Percentiles rank a stretch among this genome's conserved stretches.
Evolutionary conservation across 1,140 invertebrate genomes (phyloP).

Genomic region (Aplysia californica): DNA sequence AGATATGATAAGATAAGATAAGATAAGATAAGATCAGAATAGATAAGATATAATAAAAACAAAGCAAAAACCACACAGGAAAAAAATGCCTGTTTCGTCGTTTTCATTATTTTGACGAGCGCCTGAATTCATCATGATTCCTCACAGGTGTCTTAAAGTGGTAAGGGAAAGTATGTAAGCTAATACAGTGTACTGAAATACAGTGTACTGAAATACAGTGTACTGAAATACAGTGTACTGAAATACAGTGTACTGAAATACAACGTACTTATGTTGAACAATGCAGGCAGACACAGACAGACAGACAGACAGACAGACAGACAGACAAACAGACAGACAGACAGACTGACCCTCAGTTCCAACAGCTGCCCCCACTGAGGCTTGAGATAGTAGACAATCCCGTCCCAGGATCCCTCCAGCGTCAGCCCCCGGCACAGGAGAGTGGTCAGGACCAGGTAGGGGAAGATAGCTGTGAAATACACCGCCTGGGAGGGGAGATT

Average conservation of each 20-base stretch:
- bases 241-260: not conserved
- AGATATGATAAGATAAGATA: too few relatives aligned
- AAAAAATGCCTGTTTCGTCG: too few relatives aligned
- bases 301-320: not conserved
- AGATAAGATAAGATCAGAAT: too few relatives aligned
- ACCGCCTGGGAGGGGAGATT: conserved; percentile 70
- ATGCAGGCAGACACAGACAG: not conserved
- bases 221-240: not conserved
- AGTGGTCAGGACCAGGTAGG: conserved; percentile 67
- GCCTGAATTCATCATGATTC: too few relatives aligned
- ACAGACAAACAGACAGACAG: too few relatives aligned
- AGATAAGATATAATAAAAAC: too few relatives aligned
- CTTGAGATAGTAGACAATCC: conserved; percentile 85
- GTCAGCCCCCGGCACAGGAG: conserved; percentile 71
- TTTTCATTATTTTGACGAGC: too few relatives aligned
- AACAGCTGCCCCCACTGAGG: conserved; percentile 69
- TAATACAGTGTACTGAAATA: not conserved
- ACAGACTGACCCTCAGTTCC: conserved; percentile 50
- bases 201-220: not conserved
- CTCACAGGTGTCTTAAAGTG: too few relatives aligned
- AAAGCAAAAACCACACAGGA: too few relatives aligned
- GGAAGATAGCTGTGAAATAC: conserved; percentile 71
- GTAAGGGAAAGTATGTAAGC: not conserved
- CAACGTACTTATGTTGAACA: not conserved
- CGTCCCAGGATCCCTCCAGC: conserved; percentile 82